Evolutionary conservation across 2,888 invertebrate species (phyloP).

Genomic region (Candidula unifasciata): DNA sequence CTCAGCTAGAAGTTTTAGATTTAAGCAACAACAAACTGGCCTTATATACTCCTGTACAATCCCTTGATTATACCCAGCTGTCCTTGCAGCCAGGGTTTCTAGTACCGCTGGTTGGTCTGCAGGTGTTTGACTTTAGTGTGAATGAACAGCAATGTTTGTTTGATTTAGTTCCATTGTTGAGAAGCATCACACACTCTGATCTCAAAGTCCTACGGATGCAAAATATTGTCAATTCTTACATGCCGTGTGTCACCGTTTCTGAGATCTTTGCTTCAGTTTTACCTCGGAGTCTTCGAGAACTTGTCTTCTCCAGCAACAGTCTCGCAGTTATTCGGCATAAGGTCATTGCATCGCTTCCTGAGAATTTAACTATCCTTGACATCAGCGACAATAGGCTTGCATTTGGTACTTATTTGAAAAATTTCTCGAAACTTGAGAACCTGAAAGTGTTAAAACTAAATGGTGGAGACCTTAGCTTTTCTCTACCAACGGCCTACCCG

Average conservation of each 20-base stretch:
- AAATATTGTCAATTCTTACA: constrained; percentile 7
- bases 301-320: constrained; percentile 12
- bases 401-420: constrained; percentile 28
- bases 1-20: neutral
- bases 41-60: neutral
- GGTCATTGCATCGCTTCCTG: constrained; percentile 13
- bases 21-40: neutral
- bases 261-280: neutral
- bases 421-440: constrained; percentile 15
- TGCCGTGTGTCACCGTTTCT: constrained; percentile 1
- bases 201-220: neutral
- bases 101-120: neutral
- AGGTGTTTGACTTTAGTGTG: constrained; percentile 13
- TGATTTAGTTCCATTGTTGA: neutral
- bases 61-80: neutral
- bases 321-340: neutral
- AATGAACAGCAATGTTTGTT: constrained; percentile 20
- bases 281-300: neutral
- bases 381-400: constrained; percentile 32
- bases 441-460: constrained; percentile 9
- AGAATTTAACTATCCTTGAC: constrained; percentile 14
- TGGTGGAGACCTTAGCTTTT: neutral
- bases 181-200: neutral
- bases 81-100: neutral
- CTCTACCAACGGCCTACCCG: constrained; percentile 10